These are phyloP conservation scores for Chrysolina haemoptera DNA, from an alignment of 2,888 invertebrate genomes.

Conservation along the genomic window DNA sequence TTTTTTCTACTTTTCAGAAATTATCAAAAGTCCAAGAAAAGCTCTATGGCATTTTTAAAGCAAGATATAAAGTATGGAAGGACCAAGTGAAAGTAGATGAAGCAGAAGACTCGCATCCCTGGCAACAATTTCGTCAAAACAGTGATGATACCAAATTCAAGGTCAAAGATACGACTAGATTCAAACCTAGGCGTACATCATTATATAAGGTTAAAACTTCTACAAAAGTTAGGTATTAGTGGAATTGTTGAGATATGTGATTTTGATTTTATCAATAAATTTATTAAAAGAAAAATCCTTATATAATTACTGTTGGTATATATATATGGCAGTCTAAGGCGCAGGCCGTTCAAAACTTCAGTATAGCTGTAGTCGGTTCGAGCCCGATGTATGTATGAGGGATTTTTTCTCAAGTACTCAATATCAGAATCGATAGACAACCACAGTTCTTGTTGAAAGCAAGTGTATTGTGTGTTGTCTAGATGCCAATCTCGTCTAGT, in stretches of 20 bases:
- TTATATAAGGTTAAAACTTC: slow-evolving; percentile 64
- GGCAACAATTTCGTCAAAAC: slow-evolving; percentile 74
- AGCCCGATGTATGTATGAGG: too few relatives aligned
- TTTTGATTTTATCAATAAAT: slow-evolving; percentile 15
- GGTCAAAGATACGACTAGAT: slow-evolving; percentile 61
- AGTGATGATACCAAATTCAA: slow-evolving; percentile 57
- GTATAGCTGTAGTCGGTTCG: too few relatives aligned
- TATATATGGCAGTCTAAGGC: too few relatives aligned
- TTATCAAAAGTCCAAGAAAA: slow-evolving; percentile 59
- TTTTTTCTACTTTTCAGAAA: slow-evolving; percentile 45
- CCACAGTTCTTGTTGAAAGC: too few relatives aligned
- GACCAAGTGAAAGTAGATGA: slow-evolving; percentile 70
- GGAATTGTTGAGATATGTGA: slow-evolving; percentile 5
- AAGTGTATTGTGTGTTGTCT: too few relatives aligned
- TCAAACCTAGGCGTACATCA: slow-evolving; percentile 64
- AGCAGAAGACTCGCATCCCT: slow-evolving; percentile 74
- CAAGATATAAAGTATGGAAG: slow-evolving; percentile 70
- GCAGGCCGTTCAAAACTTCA: too few relatives aligned
- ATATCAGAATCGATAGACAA: too few relatives aligned
- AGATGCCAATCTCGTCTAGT: too few relatives aligned
- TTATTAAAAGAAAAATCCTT: not conserved
- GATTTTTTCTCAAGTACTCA: too few relatives aligned
- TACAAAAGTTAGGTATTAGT: slow-evolving; percentile 49
- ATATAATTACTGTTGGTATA: too few relatives aligned
- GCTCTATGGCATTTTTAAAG: slow-evolving; percentile 69